Conservation (phyloP, 2,888 invertebrate genomes). For the Conistra vaccinii region DNA sequence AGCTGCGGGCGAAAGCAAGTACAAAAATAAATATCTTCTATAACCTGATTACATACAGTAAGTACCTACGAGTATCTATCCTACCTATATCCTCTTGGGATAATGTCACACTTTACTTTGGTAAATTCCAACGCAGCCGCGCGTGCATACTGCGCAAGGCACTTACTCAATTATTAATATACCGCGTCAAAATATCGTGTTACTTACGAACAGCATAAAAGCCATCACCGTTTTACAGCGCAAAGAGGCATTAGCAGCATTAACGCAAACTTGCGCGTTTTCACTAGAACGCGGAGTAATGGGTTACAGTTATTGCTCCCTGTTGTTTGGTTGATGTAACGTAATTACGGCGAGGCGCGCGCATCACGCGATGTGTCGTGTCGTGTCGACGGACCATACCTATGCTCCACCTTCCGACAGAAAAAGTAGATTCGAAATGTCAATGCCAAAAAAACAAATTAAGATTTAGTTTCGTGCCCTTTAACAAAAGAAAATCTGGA, state of each 20-base stretch:
- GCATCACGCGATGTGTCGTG: slow-evolving; percentile 79
- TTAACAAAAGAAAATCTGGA: slow-evolving; percentile 17
- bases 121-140: slow-evolving; percentile 18
- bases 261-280: slow-evolving; percentile 74
- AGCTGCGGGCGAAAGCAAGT: no score
- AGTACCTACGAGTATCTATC: not conserved
- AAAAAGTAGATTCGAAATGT: slow-evolving; percentile 32
- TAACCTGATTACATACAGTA: not conserved
- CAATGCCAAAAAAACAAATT: slow-evolving; percentile 28
- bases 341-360: slow-evolving; percentile 75
- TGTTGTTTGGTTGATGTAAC: slow-evolving; percentile 78
- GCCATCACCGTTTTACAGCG: slow-evolving; percentile 61
- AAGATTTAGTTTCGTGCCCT: slow-evolving; percentile 15
- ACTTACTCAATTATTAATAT: slow-evolving; percentile 45
- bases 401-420: slow-evolving; percentile 12
- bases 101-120: slow-evolving; percentile 4
- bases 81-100: not conserved
- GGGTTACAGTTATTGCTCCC: slow-evolving; percentile 79
- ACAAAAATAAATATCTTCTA: not conserved
- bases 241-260: slow-evolving; percentile 70
- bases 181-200: slow-evolving; percentile 53
- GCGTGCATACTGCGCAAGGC: slow-evolving; percentile 36
- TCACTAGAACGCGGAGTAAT: slow-evolving; percentile 71
- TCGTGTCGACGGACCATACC: slow-evolving; percentile 33
- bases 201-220: slow-evolving; percentile 58